phyloP scores from a whole-genome alignment of 2,888 invertebrate genomes.

The Synanthedon formicaeformis region DNA sequence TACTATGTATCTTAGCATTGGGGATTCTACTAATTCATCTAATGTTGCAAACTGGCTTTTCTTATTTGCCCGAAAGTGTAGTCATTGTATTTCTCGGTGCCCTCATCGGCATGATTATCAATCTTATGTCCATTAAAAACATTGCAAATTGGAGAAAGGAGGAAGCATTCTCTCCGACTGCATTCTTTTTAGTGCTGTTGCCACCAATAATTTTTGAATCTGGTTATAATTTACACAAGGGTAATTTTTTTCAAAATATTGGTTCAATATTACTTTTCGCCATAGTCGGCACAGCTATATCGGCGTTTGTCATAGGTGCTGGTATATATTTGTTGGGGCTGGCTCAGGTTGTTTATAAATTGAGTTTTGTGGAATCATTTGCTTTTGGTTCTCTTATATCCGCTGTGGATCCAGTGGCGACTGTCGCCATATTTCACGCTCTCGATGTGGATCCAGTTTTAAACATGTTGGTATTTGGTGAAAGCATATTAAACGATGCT shows the following conservation, averaged over 20 bases:
- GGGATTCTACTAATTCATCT: conserved; percentile 95
- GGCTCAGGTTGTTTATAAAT: conserved; percentile 89
- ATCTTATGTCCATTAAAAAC: conserved; percentile 88
- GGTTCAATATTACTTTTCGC: conserved; percentile 99
- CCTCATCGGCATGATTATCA: conserved; percentile 90
- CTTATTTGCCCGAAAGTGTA: conserved; percentile 97
- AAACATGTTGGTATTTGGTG: conserved; percentile 99
- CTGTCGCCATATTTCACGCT: conserved; percentile 98
- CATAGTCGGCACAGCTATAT: conserved; percentile 96
- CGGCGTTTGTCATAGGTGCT: conserved; percentile 96
- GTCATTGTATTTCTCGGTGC: conserved; percentile 96
- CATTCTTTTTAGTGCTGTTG: conserved; percentile 94
- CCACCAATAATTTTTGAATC: conserved; percentile 99
- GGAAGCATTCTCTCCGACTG: conserved; percentile 98
- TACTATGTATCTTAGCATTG: conserved; percentile 92
- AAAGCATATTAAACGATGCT: conserved; percentile 96
- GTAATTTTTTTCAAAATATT: conserved; percentile 96
- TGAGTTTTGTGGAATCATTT: conserved; percentile 97
- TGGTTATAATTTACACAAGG: conserved; percentile 98
- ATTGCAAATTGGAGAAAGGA: conserved; percentile 97
- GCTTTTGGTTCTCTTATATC: conserved; percentile 98
- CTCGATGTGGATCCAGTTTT: conserved; percentile 96
- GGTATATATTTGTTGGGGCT: conserved; percentile 95
- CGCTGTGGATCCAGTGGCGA: conserved; percentile 99
- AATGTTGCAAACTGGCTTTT: conserved; percentile 94